A percentile compares a stretch with the other conserved stretches of the same genome.
Evolutionary conservation across 1,140 invertebrate species (phyloP).

Genomic region (Triops cancriformis): DNA sequence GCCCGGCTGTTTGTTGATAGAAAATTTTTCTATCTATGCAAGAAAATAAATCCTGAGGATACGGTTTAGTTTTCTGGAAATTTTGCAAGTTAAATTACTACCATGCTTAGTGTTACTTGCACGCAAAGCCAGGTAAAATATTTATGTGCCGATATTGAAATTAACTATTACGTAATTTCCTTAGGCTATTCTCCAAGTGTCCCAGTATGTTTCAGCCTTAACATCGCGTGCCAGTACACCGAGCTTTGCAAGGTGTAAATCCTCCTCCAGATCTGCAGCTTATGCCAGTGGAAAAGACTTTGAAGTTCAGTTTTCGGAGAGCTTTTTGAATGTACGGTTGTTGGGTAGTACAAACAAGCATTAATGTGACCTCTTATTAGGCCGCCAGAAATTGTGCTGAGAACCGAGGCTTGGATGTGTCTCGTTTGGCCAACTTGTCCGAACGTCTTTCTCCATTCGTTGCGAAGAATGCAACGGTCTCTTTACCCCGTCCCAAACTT

Average conservation of each 20-base stretch:
- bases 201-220: background rate
- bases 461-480: constrained; percentile 17
- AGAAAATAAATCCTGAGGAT: background rate
- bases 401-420: constrained; percentile 2
- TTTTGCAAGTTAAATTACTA: background rate
- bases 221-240: background rate
- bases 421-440: background rate
- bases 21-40: too few species aligned
- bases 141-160: background rate
- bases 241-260: background rate
- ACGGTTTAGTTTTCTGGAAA: background rate
- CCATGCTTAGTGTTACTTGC: constrained; percentile 25
- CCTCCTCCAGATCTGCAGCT: background rate
- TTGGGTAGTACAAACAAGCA: background rate
- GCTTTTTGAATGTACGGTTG: background rate
- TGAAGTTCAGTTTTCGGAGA: background rate
- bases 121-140: constrained; percentile 25
- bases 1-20: too few species aligned
- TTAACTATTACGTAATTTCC: background rate
- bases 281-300: background rate
- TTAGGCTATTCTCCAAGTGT: background rate
- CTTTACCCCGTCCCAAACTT: background rate
- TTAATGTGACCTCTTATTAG: constrained; percentile 5
- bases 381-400: constrained; percentile 14
- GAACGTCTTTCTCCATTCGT: constrained; percentile 10